phyloP scores from a whole-genome alignment of 2,113 vertebrate species.

The Bos javanicus region DNA sequence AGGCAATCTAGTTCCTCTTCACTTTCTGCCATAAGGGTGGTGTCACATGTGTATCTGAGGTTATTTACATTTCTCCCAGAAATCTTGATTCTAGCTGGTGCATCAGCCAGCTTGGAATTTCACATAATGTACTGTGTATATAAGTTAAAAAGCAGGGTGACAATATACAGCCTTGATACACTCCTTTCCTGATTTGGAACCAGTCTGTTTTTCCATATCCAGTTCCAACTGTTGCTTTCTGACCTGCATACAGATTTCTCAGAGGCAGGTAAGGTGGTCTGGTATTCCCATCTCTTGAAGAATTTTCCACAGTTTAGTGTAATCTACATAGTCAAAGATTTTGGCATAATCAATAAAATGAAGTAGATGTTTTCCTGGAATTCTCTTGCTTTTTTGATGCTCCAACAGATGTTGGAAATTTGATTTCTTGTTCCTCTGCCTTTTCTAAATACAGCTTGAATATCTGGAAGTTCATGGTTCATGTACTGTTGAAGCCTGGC shows the following conservation, averaged over 20 bases:
- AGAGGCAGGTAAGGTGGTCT: neutral
- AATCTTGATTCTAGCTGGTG: neutral
- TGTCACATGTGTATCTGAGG: neutral
- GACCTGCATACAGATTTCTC: neutral
- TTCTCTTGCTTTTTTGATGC: fast-evolving
- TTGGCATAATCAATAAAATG: neutral
- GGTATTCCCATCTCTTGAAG: neutral
- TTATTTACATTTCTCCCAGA: neutral
- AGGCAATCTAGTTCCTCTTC: neutral
- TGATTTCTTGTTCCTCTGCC: neutral
- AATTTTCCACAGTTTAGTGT: neutral
- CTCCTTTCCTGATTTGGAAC: neutral
- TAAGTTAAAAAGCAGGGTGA: neutral
- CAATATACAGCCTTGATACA: neutral
- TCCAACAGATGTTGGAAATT: neutral
- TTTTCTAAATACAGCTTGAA: neutral
- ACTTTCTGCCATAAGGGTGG: neutral
- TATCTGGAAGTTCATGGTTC: neutral
- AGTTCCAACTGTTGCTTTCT: neutral
- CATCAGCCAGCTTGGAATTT: neutral
- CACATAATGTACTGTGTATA: neutral
- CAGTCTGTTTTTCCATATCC: neutral
- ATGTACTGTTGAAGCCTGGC: neutral
- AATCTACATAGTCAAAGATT: neutral
- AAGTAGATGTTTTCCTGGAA: neutral